Conservation (phyloP, 2,113 vertebrate genomes). For the Zootoca vivipara region DNA sequence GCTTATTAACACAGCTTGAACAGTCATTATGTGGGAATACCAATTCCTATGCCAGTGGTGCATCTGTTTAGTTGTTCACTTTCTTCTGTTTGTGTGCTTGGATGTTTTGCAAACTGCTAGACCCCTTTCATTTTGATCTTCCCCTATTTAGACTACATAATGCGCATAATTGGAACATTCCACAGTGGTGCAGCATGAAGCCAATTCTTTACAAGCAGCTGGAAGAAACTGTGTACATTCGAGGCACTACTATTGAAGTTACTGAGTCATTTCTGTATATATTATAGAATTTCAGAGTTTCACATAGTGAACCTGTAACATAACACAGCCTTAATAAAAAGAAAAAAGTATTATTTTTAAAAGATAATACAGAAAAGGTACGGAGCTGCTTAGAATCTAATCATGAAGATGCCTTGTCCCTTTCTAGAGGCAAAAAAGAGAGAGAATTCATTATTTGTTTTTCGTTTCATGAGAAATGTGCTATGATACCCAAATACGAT, state of each 20-base stretch:
- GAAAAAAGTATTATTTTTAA: constrained; percentile 70
- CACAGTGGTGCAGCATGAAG: not conserved
- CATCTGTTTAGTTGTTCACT: not conserved
- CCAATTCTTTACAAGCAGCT: not conserved
- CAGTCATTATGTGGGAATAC: not conserved
- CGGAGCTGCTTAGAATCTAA: constrained; percentile 71
- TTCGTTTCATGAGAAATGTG: constrained; percentile 38
- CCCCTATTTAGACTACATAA: not conserved
- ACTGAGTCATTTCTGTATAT: not conserved
- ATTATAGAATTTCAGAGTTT: not conserved
- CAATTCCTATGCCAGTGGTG: not conserved
- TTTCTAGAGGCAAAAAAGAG: constrained; percentile 80
- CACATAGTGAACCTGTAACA: constrained; percentile 64
- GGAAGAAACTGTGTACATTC: constrained; percentile 1
- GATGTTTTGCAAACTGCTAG: not conserved
- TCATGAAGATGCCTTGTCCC: constrained; percentile 76
- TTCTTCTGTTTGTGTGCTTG: not conserved
- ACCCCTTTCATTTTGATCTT: not conserved
- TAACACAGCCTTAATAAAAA: constrained; percentile 82
- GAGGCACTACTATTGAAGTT: not conserved
- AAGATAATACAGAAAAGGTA: constrained; percentile 73
- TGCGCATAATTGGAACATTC: not conserved
- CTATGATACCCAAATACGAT: constrained; percentile 38
- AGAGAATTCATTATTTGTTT: constrained; percentile 21
- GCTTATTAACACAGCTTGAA: not conserved